Percentiles rank a stretch among this genome's conserved stretches.
phyloP scores from a whole-genome alignment of 2,888 invertebrate genomes.

The Lucinisca nassula region DNA sequence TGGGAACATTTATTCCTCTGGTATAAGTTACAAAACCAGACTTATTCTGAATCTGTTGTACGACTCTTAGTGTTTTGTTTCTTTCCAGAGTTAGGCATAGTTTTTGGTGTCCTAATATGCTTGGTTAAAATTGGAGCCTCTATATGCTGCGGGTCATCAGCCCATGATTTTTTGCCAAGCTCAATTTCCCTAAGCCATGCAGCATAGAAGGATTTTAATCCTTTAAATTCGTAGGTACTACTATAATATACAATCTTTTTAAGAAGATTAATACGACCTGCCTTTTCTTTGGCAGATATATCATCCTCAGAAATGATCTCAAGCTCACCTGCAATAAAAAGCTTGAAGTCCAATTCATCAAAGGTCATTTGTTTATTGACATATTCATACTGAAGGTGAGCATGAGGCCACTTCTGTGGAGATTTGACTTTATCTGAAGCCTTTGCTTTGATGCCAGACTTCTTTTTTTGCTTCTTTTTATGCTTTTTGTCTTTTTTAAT shows the following conservation, averaged over 20 bases:
- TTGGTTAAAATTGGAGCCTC: background rate
- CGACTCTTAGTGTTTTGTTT: background rate
- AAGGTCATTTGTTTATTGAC: background rate
- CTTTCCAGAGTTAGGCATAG: background rate
- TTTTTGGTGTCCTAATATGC: background rate
- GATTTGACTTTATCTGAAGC: background rate
- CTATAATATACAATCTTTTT: constrained; percentile 2
- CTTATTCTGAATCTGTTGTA: background rate
- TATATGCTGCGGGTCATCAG: background rate
- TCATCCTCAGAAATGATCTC: background rate
- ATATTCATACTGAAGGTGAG: background rate
- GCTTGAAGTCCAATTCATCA: background rate
- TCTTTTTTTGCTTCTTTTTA: too few relatives aligned
- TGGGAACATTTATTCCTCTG: background rate
- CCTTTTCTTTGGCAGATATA: background rate
- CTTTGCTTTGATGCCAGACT: background rate
- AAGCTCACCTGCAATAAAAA: background rate
- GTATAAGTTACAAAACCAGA: background rate
- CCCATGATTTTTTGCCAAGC: background rate
- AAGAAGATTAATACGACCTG: background rate
- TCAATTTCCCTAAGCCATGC: background rate
- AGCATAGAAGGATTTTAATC: background rate
- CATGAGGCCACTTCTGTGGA: background rate
- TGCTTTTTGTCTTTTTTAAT: background rate
- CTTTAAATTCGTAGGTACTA: background rate